Evolutionary conservation across 2,888 invertebrate genomes (phyloP), one percentile per base, ranked within the genome.

Genomic region (Thumatha senex): DNA sequence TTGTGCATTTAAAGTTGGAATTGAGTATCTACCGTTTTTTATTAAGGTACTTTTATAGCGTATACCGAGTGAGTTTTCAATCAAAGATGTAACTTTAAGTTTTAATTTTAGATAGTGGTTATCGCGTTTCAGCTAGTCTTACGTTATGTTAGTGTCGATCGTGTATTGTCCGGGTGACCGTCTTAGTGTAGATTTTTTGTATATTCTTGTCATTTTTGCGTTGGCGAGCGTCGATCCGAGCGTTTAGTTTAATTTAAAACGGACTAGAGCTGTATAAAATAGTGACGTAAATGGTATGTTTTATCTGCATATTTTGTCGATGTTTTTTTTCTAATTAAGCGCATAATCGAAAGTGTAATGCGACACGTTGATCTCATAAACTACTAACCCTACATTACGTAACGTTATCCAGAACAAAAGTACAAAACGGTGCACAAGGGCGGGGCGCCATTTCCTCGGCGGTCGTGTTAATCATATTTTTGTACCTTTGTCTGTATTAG

Each of bases 111-210:
- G 74, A 76, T 89, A 89, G 89, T 89, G 81, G 87, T 86, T 87
- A 89, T 88, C 83, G 88, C 91, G 89, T 90, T 90, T 91, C 89
- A 83, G 80, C 91, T 91, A 91, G 91, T 91, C 91, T 90, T 90
- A 90, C 86, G 86, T 90, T 89, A 80, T 74, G 77, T 86, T 86
- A 85, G 84, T 83, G 74, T 84, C 82, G 83, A 81, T 80, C 72
- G 74, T 74, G 82, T 84, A 78, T 81, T 76, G 78, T 82, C 78
- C 78, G 77, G 77, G 83, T 76, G 82, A 78, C 80, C 76, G 83
- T 86, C 78, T 70, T 77, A 74, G 76, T 80, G 82, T 85, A 85
- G 82, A 71, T 80, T 82, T 77, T 83, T 83, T 90, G 88, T 91
- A 90, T 90, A 90, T 89, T 88, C 78, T 81, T 81, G 86, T 86